Evolutionary conservation across 2,113 vertebrate genomes (phyloP).

Genomic region (Siniperca knerii): DNA sequence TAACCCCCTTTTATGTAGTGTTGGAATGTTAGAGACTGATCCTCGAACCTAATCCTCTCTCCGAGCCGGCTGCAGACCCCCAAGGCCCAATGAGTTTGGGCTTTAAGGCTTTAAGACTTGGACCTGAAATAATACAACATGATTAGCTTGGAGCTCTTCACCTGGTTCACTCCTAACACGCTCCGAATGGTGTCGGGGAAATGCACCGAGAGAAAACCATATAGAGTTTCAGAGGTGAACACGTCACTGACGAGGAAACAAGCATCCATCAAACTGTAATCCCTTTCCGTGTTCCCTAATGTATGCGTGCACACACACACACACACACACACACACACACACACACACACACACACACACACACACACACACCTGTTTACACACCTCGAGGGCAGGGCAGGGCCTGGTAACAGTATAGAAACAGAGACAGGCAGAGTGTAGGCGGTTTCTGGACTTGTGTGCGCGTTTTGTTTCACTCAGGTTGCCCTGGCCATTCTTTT

Average conservation of each 20-base stretch:
- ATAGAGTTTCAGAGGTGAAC: conserved; percentile 36
- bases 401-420: conserved; percentile 64
- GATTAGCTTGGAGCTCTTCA: conserved; percentile 70
- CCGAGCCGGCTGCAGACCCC: conserved; percentile 55
- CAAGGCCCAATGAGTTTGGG: conserved; percentile 41
- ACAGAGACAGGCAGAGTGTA: conserved; percentile 40
- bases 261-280: conserved; percentile 61
- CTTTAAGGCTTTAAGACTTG: conserved; percentile 70
- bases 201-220: conserved; percentile 20
- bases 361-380: conserved; percentile 69
- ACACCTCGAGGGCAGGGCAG: conserved; percentile 71
- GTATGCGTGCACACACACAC: conserved; percentile 43
- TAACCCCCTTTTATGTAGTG: conserved; percentile 50
- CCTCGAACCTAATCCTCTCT: conserved; percentile 70
- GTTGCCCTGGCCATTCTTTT: conserved; percentile 47
- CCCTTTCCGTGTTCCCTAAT: conserved; percentile 49
- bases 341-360: conserved; percentile 15
- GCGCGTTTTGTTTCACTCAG: conserved; percentile 39
- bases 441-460: conserved; percentile 53
- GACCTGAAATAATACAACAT: conserved; percentile 75
- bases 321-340: conserved; percentile 21
- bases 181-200: conserved; percentile 19
- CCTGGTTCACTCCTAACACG: conserved; percentile 40
- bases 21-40: conserved; percentile 73
- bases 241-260: conserved; percentile 42